Percentiles rank a stretch among this genome's conserved stretches.
phyloP scores from a whole-genome alignment of 2,888 invertebrate species.

The Calliopum simillimum region DNA sequence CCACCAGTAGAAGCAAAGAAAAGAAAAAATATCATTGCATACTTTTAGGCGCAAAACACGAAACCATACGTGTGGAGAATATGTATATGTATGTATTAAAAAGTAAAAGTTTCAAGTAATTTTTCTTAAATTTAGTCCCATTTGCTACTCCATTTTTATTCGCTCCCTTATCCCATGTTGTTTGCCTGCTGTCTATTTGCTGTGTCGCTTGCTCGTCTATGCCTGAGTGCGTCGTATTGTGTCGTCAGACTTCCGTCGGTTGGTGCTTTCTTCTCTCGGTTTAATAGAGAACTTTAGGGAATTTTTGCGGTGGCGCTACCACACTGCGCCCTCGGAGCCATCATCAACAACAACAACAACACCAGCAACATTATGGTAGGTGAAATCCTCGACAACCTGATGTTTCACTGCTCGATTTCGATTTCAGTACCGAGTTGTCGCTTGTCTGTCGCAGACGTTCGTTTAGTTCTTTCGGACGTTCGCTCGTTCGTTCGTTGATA shows the following conservation, averaged over 20 bases:
- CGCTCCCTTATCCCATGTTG: too few species aligned
- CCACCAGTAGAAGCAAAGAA: too few species aligned
- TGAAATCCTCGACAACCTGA: slow-evolving; percentile 14
- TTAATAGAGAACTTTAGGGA: background rate
- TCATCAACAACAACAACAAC: background rate
- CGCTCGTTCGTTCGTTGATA: too few species aligned
- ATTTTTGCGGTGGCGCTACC: background rate
- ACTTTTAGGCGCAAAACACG: too few species aligned
- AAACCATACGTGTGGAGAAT: too few species aligned
- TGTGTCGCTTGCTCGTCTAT: background rate
- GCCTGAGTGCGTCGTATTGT: slow-evolving; percentile 4
- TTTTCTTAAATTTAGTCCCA: background rate
- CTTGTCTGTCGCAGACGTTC: slow-evolving; percentile 21
- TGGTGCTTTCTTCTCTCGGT: background rate
- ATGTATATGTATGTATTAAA: too few species aligned
- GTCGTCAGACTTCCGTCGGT: background rate
- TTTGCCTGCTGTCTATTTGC: background rate
- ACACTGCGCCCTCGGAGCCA: background rate
- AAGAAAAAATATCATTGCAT: too few species aligned
- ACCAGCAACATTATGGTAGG: too few species aligned
- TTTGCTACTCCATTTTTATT: background rate
- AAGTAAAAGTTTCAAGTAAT: slow-evolving; percentile 20
- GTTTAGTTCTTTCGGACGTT: background rate
- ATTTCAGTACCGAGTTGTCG: slow-evolving; percentile 22
- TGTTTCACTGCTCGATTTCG: background rate